Evolutionary conservation across 2,113 vertebrate species (phyloP).

Genomic region (Osmerus eperlanus): DNA sequence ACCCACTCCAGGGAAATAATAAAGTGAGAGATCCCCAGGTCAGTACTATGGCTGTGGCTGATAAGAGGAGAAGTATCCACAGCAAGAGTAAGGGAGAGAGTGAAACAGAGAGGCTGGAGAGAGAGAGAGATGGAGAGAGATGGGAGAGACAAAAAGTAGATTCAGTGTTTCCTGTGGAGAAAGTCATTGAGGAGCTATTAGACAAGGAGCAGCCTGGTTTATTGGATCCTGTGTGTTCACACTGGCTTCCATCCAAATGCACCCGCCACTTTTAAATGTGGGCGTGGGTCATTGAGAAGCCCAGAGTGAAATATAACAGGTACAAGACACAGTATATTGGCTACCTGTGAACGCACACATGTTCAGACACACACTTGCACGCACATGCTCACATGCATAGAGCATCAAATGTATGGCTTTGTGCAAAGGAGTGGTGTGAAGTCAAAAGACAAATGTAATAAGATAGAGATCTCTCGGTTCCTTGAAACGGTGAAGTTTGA

Average conservation of each 20-base stretch:
- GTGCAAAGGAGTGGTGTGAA: neutral
- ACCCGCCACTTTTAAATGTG: too few relatives aligned
- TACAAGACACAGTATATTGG: too few relatives aligned
- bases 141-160: neutral
- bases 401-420: neutral
- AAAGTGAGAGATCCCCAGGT: neutral
- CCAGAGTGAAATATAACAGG: too few relatives aligned
- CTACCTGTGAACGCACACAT: neutral
- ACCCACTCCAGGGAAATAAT: neutral
- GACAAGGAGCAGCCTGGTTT: neutral
- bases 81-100: neutral
- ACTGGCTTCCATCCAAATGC: too few relatives aligned
- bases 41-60: neutral
- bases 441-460: conserved; percentile 9
- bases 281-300: too few relatives aligned
- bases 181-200: neutral
- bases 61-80: neutral
- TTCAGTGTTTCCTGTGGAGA: neutral
- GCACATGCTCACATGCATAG: neutral
- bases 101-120: too few relatives aligned
- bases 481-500: conserved; percentile 15
- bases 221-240: too few relatives aligned
- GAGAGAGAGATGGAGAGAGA: neutral
- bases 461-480: conserved; percentile 17
- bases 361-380: neutral